Evolutionary conservation across 2,797 vertebrate genomes (phyloP).

Genomic region (Amazona finschi): DNA sequence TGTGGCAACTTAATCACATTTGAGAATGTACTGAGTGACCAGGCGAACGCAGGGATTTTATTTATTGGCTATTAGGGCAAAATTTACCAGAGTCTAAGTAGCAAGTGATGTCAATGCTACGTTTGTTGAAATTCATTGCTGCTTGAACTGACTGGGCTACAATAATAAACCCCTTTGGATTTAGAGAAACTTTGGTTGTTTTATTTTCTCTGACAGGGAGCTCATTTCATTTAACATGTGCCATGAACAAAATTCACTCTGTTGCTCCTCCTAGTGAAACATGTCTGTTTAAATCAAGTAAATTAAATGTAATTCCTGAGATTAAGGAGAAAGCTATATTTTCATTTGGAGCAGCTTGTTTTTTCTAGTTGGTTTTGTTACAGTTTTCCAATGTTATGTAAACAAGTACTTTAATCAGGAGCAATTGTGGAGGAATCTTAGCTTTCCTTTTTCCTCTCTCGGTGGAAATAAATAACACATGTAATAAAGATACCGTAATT

Average conservation of each 20-base stretch:
- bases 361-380: conserved; percentile 39
- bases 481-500: not conserved
- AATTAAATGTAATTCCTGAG: conserved; percentile 55
- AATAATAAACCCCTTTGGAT: conserved; percentile 60
- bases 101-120: not conserved
- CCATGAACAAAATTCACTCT: conserved; percentile 17
- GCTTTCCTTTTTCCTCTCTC: conserved; percentile 23
- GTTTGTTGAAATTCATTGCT: conserved; percentile 56
- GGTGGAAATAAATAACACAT: conserved; percentile 6
- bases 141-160: conserved; percentile 62
- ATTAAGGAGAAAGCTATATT: conserved; percentile 44
- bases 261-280: conserved; percentile 44
- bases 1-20: conserved; percentile 16
- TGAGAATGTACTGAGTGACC: not conserved
- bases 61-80: conserved; percentile 44
- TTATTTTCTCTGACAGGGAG: conserved; percentile 21
- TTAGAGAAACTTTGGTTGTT: conserved; percentile 59
- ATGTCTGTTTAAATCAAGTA: conserved; percentile 58
- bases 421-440: conserved; percentile 20
- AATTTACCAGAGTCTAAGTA: conserved; percentile 23
- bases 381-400: not conserved
- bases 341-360: conserved; percentile 23
- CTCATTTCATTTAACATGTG: conserved; percentile 32
- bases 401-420: conserved; percentile 38
- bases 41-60: conserved; percentile 24